Percentiles rank a stretch among this genome's conserved stretches.
phyloP scores from a whole-genome alignment of 1,140 invertebrate species.

The Trichoplusia ni region DNA sequence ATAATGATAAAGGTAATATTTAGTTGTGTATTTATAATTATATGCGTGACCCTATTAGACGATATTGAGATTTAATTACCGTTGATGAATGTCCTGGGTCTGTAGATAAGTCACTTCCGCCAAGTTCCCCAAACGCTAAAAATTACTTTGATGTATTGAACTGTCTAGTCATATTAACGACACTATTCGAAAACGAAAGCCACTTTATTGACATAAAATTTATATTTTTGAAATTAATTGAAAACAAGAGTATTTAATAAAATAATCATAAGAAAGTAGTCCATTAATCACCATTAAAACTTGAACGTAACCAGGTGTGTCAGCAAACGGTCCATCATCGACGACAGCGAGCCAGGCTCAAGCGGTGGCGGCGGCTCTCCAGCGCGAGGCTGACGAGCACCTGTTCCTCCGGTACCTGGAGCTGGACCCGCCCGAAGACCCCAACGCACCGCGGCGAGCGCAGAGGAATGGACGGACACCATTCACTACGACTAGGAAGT shows the following conservation, averaged over 20 bases:
- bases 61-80: too few species aligned
- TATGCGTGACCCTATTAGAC: too few species aligned
- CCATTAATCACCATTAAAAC: background rate
- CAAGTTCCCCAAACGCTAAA: too few species aligned
- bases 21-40: too few species aligned
- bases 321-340: slow-evolving; percentile 60
- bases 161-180: too few species aligned
- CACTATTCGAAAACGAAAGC: too few species aligned
- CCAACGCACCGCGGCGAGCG: slow-evolving; percentile 77
- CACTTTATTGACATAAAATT: too few species aligned
- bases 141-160: too few species aligned
- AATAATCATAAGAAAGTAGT: background rate
- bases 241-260: background rate
- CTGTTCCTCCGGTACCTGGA: slow-evolving; percentile 90
- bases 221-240: too few species aligned
- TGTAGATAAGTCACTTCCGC: too few species aligned
- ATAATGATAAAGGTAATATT: slow-evolving; percentile 65
- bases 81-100: too few species aligned
- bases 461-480: slow-evolving; percentile 88
- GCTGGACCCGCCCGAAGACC: slow-evolving; percentile 86
- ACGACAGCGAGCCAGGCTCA: slow-evolving; percentile 56
- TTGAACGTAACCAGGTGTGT: slow-evolving; percentile 47
- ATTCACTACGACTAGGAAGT: slow-evolving; percentile 89
- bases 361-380: slow-evolving; percentile 80
- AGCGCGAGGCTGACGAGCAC: slow-evolving; percentile 86